Conservation (phyloP, 2,888 invertebrate genomes). For the Nephrotoma appendiculata region DNA sequence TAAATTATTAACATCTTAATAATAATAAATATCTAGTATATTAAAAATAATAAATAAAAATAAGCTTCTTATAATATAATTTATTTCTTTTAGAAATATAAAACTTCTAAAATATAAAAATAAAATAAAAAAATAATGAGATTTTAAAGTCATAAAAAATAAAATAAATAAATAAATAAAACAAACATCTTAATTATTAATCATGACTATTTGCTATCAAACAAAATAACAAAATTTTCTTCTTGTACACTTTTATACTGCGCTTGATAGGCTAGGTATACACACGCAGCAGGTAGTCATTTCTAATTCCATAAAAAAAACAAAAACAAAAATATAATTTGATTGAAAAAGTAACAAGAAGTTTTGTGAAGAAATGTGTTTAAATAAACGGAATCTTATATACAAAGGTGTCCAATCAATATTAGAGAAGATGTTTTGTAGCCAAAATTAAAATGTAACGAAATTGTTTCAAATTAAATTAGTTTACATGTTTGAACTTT, state of each 20-base stretch:
- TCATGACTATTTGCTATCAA: neutral
- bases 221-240: neutral
- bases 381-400: neutral
- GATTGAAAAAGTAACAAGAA: neutral
- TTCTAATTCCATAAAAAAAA: neutral
- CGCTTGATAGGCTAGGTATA: neutral
- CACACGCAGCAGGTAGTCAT: neutral
- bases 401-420: neutral
- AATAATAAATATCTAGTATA: neutral
- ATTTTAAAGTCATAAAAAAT: neutral
- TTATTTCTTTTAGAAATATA: neutral
- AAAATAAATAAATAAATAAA: neutral
- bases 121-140: neutral
- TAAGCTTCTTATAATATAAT: neutral
- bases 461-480: neutral
- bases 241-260: neutral
- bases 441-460: neutral
- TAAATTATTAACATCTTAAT: neutral
- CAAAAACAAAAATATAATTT: neutral
- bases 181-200: neutral
- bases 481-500: neutral
- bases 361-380: neutral
- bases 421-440: neutral
- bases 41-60: neutral
- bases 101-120: neutral